A percentile compares a stretch with the other conserved stretches of the same genome.
phyloP scores from a whole-genome alignment of 2,113 vertebrate genomes.

The Ellobius talpinus region DNA sequence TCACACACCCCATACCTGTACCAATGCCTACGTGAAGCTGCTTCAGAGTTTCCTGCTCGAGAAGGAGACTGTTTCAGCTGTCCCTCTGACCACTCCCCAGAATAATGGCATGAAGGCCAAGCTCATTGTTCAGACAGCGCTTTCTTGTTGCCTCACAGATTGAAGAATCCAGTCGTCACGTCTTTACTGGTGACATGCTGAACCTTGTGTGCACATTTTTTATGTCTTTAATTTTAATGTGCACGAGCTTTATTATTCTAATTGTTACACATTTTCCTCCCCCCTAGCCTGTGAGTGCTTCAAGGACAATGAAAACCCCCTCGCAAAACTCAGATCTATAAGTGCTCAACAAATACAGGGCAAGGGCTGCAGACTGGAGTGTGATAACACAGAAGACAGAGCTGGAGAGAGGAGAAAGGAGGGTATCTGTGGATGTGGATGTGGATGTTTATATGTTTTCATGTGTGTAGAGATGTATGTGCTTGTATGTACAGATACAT shows the following conservation, averaged over 20 bases:
- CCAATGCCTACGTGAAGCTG: background rate
- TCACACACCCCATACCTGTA: background rate
- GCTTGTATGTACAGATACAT: background rate
- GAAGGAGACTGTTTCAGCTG: background rate
- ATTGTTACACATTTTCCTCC: conserved; percentile 15
- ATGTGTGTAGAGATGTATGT: background rate
- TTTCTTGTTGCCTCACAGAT: background rate
- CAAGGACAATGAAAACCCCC: background rate
- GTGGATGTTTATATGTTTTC: background rate
- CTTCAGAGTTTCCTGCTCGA: background rate
- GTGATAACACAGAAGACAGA: too few species aligned
- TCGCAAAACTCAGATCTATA: background rate
- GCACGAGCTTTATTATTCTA: conserved; percentile 23
- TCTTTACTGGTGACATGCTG: background rate
- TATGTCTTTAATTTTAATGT: background rate
- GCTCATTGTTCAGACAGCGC: background rate
- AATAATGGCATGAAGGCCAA: background rate
- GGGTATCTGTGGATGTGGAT: background rate
- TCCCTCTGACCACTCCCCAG: background rate
- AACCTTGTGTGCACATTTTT: background rate
- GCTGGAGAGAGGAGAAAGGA: background rate
- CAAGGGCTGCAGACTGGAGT: background rate
- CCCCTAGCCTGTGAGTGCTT: background rate
- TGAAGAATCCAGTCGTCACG: background rate
- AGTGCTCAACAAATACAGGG: background rate